Percentiles rank a stretch among this genome's conserved stretches.
Evolutionary conservation across 2,888 invertebrate species (phyloP).

Genomic region (Steromphala cineraria): DNA sequence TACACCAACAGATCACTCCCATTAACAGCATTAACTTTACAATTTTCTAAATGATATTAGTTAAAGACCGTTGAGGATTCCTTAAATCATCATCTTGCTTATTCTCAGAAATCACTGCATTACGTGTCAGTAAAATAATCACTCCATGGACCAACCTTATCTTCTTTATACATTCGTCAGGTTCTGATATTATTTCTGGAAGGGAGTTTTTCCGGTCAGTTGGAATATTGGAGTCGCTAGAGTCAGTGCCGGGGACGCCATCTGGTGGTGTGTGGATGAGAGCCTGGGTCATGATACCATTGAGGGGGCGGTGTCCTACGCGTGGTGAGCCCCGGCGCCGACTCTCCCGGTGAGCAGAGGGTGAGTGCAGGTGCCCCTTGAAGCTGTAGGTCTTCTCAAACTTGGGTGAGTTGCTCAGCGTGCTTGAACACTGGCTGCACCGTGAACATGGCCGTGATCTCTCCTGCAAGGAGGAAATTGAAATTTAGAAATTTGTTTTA

Average conservation of each 20-base stretch:
- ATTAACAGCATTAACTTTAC: no score
- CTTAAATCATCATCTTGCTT: no score
- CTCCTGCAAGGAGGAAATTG: constrained; percentile 41
- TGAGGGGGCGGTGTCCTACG: constrained; percentile 16
- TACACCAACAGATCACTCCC: no score
- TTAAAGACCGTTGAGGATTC: no score
- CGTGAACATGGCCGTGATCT: constrained; percentile 66
- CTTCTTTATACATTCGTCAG: constrained; percentile 42
- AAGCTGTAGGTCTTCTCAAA: constrained; percentile 59
- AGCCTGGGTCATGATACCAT: constrained; percentile 31
- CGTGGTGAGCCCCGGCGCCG: constrained; percentile 44
- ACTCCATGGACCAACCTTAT: constrained; percentile 28
- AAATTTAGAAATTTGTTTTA: no score
- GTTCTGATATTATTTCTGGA: constrained; percentile 60
- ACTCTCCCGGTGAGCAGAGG: constrained; percentile 45
- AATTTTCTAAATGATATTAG: no score
- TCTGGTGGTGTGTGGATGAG: constrained; percentile 19
- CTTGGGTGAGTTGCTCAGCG: constrained; percentile 68
- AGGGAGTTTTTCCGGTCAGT: constrained; percentile 47
- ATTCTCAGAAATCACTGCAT: no score
- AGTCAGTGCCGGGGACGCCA: constrained; percentile 2
- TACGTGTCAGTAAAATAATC: no score
- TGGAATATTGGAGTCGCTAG: background rate
- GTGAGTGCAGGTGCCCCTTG: constrained; percentile 57
- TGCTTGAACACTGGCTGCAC: constrained; percentile 69